Conservation (phyloP, 2,888 invertebrate species). For the Entomobrya proxima region DNA sequence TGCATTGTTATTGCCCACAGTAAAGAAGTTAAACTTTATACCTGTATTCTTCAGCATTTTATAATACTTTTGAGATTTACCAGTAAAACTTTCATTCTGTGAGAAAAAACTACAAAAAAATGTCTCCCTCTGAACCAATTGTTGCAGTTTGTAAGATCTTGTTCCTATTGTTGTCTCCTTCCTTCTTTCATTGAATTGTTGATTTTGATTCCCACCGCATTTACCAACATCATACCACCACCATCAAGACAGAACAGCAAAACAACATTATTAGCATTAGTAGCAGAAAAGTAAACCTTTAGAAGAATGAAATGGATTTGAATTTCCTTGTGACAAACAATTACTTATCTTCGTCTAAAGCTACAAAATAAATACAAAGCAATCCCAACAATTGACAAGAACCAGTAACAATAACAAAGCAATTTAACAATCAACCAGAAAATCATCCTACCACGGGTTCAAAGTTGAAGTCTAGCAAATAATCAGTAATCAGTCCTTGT, state of each 20-base stretch:
- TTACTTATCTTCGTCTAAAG: neutral
- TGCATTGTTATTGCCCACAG: neutral
- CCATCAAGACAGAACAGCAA: too few species aligned
- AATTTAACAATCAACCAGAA: conserved; percentile 28
- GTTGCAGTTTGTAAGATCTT: conserved; percentile 4
- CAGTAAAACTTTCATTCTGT: conserved; percentile 38
- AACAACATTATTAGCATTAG: neutral
- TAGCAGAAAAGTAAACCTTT: too few species aligned
- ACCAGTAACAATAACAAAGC: neutral
- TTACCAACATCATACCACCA: neutral
- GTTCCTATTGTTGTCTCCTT: conserved; percentile 7
- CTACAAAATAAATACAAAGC: neutral
- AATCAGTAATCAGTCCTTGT: neutral
- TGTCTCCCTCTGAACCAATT: neutral
- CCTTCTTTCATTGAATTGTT: conserved; percentile 10
- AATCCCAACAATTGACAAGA: conserved; percentile 11
- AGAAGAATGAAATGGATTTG: neutral
- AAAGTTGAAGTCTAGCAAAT: conserved; percentile 32
- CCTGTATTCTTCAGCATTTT: too few species aligned
- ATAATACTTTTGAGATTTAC: neutral
- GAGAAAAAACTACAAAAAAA: conserved; percentile 19
- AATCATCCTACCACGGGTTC: too few species aligned
- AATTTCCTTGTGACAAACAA: neutral
- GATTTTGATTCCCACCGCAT: conserved; percentile 12
- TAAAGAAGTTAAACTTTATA: neutral